These are phyloP conservation scores for Drosophila tripunctata DNA, from an alignment of 2,888 invertebrate genomes.

Conservation along the genomic window DNA sequence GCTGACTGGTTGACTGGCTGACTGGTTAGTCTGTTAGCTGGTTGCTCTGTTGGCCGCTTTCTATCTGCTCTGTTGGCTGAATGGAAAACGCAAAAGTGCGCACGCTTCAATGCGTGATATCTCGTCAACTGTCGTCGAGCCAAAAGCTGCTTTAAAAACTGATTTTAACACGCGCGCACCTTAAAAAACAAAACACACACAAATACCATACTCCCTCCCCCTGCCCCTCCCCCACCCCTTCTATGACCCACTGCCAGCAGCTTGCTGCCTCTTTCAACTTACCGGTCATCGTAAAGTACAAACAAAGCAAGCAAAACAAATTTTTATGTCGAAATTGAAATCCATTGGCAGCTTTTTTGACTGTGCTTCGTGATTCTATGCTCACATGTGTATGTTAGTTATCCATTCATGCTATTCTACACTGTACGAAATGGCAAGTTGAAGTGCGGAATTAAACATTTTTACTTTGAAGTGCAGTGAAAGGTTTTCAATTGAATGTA, in stretches of 20 bases:
- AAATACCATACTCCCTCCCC: constrained; percentile 19
- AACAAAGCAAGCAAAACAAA: constrained; percentile 38
- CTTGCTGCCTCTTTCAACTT: not conserved
- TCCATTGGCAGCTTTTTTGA: constrained; percentile 24
- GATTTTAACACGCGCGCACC: constrained; percentile 60
- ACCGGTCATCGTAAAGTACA: constrained; percentile 40
- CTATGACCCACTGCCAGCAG: too few relatives aligned
- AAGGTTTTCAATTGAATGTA: too few relatives aligned
- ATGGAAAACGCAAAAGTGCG: constrained; percentile 74
- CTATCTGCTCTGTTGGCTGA: constrained; percentile 29
- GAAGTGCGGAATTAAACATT: too few relatives aligned
- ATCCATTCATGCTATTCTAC: constrained; percentile 9
- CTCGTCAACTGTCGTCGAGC: constrained; percentile 54
- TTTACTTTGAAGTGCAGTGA: too few relatives aligned
- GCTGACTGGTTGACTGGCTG: constrained; percentile 11
- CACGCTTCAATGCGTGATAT: constrained; percentile 69
- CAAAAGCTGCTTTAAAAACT: constrained; percentile 65
- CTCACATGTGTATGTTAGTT: not conserved
- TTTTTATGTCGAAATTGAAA: constrained; percentile 44
- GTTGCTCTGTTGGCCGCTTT: constrained; percentile 23
- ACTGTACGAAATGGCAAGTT: not conserved
- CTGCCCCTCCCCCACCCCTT: too few relatives aligned
- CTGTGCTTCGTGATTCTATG: constrained; percentile 7
- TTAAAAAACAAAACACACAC: constrained; percentile 19
- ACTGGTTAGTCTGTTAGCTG: constrained; percentile 22